Conservation (phyloP, 2,797 vertebrate species). For the Tiaroga cobitis region DNA sequence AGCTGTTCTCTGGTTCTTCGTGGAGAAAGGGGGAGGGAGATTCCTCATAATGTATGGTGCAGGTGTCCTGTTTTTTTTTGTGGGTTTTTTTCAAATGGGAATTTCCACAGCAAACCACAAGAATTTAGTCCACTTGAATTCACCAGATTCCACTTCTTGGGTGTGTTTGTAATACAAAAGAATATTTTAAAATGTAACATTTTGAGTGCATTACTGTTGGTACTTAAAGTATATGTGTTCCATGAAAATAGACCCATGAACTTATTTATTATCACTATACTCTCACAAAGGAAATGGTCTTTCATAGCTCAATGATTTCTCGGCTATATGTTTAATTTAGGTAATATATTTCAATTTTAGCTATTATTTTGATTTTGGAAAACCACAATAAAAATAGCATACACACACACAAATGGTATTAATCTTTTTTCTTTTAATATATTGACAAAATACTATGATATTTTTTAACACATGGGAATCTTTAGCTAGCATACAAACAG, state of each 20-base stretch:
- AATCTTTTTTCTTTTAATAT: background rate
- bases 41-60: constrained; percentile 64
- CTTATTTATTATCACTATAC: background rate
- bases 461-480: background rate
- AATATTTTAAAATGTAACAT: background rate
- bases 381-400: background rate
- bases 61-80: constrained; percentile 65
- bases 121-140: constrained; percentile 55
- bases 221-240: background rate
- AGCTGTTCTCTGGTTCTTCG: constrained; percentile 61
- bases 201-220: background rate
- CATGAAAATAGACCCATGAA: background rate
- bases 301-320: background rate
- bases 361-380: background rate
- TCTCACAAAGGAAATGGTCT: background rate
- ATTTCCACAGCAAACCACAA: constrained; percentile 66
- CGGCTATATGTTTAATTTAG: background rate
- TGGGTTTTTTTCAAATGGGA: constrained; percentile 49
- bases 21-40: constrained; percentile 51
- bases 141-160: background rate
- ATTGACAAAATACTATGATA: background rate
- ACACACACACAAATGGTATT: background rate
- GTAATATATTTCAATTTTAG: background rate
- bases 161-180: background rate
- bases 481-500: background rate